These are phyloP conservation scores for Carassius carassius DNA, from an alignment of 2,113 vertebrate genomes.

Conservation along the genomic window DNA sequence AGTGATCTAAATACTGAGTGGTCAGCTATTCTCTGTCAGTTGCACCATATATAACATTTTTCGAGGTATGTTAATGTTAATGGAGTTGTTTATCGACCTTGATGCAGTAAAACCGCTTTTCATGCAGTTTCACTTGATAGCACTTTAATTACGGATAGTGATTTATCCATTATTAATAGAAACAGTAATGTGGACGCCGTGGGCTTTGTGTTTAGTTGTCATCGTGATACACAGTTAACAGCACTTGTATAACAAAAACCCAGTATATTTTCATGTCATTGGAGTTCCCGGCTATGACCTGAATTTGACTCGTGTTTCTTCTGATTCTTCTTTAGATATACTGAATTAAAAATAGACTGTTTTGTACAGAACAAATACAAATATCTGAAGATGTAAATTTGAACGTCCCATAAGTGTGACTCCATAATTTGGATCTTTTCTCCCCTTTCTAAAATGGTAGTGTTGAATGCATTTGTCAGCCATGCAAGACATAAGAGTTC, in stretches of 20 bases:
- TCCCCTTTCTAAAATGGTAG: background rate
- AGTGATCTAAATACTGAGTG: background rate
- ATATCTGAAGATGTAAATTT: too few relatives aligned
- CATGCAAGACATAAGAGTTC: background rate
- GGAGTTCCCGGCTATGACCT: background rate
- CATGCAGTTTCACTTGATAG: background rate
- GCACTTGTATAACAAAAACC: background rate
- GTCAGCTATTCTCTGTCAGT: background rate
- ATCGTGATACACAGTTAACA: background rate
- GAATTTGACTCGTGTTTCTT: background rate
- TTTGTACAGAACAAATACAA: background rate
- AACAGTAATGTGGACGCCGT: background rate
- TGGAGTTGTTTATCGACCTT: slow-evolving; percentile 5
- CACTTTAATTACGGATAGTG: slow-evolving; percentile 21
- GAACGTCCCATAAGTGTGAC: background rate
- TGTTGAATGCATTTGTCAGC: background rate
- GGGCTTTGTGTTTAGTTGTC: background rate
- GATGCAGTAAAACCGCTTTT: background rate
- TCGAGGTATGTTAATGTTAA: background rate
- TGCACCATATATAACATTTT: background rate
- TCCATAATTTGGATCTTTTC: too few relatives aligned
- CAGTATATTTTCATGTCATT: background rate
- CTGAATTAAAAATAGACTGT: background rate
- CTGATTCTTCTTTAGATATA: too few relatives aligned
- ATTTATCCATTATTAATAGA: slow-evolving; percentile 20